phyloP scores from a whole-genome alignment of 2,888 invertebrate species.

The Agriopis aurantiaria region DNA sequence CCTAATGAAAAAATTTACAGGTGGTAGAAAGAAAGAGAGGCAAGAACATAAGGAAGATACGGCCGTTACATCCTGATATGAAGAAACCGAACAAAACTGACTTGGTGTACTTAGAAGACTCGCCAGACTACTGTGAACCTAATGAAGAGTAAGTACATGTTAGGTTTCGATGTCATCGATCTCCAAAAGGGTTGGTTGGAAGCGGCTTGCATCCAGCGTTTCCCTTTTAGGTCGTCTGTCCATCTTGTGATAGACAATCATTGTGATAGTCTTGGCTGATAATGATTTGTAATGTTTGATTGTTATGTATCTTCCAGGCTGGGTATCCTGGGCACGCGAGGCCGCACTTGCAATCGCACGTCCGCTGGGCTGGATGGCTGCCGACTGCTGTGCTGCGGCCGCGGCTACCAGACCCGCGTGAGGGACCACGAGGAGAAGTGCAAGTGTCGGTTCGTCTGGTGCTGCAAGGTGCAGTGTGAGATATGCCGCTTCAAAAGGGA shows the following conservation, averaged over 20 bases:
- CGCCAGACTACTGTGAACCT: constrained; percentile 96
- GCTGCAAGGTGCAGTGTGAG: constrained; percentile 95
- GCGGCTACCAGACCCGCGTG: constrained; percentile 94
- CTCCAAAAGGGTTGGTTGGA: too few species aligned
- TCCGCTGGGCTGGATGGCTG: constrained; percentile 95
- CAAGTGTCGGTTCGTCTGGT: constrained; percentile 96
- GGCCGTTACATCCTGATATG: constrained; percentile 91
- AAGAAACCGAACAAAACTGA: constrained; percentile 96
- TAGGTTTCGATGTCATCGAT: too few species aligned
- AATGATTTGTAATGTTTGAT: too few species aligned
- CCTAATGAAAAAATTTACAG: constrained; percentile 51
- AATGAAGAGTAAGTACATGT: constrained; percentile 93
- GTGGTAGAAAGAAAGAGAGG: constrained; percentile 88
- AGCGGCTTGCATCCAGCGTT: too few species aligned
- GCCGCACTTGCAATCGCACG: constrained; percentile 93
- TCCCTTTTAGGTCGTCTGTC: too few species aligned
- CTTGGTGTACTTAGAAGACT: constrained; percentile 95
- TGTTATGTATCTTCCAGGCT: constrained; percentile 80
- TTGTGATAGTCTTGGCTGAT: too few species aligned
- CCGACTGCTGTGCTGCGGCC: constrained; percentile 94
- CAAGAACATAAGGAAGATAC: constrained; percentile 89
- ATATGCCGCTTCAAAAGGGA: constrained; percentile 92
- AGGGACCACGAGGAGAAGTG: constrained; percentile 95
- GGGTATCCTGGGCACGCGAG: constrained; percentile 93
- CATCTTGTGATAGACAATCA: too few species aligned